These are phyloP conservation scores for Psittacula cyanocephala DNA, from an alignment of 2,113 vertebrate species.

Conservation along the genomic window DNA sequence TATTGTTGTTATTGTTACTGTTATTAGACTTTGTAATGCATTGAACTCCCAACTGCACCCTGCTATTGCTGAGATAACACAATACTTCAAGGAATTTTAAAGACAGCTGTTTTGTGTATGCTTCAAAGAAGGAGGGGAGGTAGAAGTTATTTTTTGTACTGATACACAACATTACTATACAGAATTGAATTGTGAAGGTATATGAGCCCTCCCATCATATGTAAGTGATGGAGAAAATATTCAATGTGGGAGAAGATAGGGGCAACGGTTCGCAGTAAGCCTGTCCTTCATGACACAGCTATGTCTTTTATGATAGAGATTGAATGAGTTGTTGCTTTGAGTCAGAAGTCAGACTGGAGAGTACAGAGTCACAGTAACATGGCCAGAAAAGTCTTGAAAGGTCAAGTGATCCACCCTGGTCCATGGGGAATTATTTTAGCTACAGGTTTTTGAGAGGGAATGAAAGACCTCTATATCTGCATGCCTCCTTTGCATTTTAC, in stretches of 20 bases:
- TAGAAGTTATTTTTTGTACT: background rate
- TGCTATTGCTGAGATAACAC: background rate
- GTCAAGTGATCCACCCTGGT: background rate
- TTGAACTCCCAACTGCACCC: slow-evolving; percentile 20
- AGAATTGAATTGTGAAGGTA: background rate
- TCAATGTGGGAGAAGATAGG: background rate
- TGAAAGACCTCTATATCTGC: background rate
- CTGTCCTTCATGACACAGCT: background rate
- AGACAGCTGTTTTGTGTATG: background rate
- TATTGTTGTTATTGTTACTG: slow-evolving; percentile 20
- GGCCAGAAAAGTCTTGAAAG: background rate
- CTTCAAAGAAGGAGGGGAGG: background rate
- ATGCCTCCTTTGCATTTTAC: background rate
- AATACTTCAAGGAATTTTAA: slow-evolving; percentile 30
- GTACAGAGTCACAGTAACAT: background rate
- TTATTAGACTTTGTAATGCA: slow-evolving; percentile 47
- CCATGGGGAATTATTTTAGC: background rate
- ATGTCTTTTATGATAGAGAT: background rate
- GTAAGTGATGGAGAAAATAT: background rate
- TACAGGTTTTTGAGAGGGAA: background rate
- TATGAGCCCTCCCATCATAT: background rate
- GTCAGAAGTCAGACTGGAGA: background rate
- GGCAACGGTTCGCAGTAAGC: background rate
- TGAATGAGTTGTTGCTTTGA: background rate
- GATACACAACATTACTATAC: fast-evolving